These are phyloP conservation scores for Natrix natrix DNA, from an alignment of 2,797 vertebrate species.

Conservation along the genomic window DNA sequence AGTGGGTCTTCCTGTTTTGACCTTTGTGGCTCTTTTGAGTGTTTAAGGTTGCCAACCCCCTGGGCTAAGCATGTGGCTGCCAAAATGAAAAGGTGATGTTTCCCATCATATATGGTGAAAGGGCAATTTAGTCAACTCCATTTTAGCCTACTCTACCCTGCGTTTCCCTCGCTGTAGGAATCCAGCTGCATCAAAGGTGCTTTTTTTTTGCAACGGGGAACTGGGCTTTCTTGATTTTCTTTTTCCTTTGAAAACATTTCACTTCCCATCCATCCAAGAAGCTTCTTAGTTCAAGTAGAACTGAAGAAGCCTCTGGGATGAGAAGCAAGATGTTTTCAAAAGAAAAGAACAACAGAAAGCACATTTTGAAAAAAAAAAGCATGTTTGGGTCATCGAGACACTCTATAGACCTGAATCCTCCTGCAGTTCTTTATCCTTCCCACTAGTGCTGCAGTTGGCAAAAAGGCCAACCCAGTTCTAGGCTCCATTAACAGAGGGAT, in stretches of 20 bases:
- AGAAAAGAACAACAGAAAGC: neutral
- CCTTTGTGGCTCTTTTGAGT: too few relatives aligned
- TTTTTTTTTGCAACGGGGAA: neutral
- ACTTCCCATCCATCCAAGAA: too few relatives aligned
- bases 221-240: too few relatives aligned
- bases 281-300: too few relatives aligned
- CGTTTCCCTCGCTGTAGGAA: neutral
- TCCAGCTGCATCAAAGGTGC: neutral
- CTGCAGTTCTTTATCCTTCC: neutral
- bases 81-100: neutral
- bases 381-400: neutral
- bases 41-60: too few relatives aligned
- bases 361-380: neutral
- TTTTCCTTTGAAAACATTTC: too few relatives aligned
- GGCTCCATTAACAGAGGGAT: neutral
- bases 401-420: neutral
- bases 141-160: neutral
- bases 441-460: neutral
- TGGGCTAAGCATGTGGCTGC: neutral
- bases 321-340: neutral
- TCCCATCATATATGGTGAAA: neutral
- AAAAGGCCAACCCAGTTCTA: neutral
- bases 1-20: too few relatives aligned
- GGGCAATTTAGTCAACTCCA: neutral
- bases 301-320: neutral